Conservation (phyloP, 1,140 invertebrate species). For the Drosophila kikkawai region DNA sequence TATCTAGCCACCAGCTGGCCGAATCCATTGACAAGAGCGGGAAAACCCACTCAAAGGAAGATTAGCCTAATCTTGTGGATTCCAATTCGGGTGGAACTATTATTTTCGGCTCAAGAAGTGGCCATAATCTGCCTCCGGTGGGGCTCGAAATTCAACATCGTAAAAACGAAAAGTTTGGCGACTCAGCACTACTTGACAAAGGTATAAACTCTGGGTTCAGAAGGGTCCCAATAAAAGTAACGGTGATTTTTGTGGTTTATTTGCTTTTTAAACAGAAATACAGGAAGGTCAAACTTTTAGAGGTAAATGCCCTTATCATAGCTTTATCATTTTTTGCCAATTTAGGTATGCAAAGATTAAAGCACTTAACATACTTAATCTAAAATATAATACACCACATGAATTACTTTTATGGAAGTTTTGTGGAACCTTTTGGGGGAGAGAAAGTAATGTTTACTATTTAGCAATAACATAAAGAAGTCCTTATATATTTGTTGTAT, state of each 20-base stretch:
- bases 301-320: neutral
- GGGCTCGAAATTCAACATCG: constrained; percentile 14
- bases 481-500: too few relatives aligned
- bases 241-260: neutral
- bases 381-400: neutral
- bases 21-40: constrained; percentile 31
- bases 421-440: neutral
- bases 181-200: constrained; percentile 9
- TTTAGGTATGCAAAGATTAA: constrained; percentile 8
- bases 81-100: neutral
- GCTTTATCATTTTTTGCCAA: constrained; percentile 2
- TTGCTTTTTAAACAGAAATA: neutral
- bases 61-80: constrained; percentile 44
- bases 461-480: too few relatives aligned
- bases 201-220: neutral
- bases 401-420: neutral
- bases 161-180: constrained; percentile 5
- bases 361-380: neutral
- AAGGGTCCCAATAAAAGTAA: neutral
- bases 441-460: neutral
- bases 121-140: constrained; percentile 42
- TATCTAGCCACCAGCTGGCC: constrained; percentile 29
- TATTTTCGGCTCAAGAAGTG: constrained; percentile 16
- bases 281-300: neutral
- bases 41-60: constrained; percentile 9